Conservation (phyloP, 2,797 vertebrate genomes). For the Acipenser ruthenus region DNA sequence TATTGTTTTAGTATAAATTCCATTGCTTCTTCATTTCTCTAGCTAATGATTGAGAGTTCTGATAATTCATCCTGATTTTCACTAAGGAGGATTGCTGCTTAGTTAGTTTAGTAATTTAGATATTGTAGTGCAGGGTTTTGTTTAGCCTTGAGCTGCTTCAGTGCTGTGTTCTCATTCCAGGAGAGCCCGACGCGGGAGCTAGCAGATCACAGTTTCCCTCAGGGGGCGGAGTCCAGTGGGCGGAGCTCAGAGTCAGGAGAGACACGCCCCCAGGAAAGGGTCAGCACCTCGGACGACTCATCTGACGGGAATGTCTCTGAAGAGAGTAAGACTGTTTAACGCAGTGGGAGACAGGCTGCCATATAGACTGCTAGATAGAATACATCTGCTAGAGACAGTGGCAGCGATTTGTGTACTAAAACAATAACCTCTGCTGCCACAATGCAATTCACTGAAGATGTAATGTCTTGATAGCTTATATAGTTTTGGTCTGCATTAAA, state of each 20-base stretch:
- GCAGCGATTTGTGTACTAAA: slow-evolving; percentile 1
- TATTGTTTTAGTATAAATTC: too few species aligned
- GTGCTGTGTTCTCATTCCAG: slow-evolving; percentile 39
- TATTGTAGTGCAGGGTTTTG: too few species aligned
- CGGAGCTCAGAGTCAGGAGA: slow-evolving; percentile 34
- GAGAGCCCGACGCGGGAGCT: slow-evolving; percentile 87
- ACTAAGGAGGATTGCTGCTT: too few species aligned
- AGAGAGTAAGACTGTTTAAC: slow-evolving; percentile 60
- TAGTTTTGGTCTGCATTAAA: too few species aligned
- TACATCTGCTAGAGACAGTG: slow-evolving; percentile 1
- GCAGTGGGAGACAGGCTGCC: not conserved
- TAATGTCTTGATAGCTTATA: too few species aligned
- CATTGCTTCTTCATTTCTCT: too few species aligned
- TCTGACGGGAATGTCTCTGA: slow-evolving; percentile 62
- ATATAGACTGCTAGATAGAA: not conserved
- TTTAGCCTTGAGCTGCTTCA: too few species aligned
- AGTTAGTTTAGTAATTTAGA: too few species aligned
- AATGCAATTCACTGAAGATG: too few species aligned
- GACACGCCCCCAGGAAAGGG: slow-evolving; percentile 37
- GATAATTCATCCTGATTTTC: too few species aligned
- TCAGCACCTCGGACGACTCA: slow-evolving; percentile 47
- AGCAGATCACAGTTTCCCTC: slow-evolving; percentile 62
- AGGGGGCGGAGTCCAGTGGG: slow-evolving; percentile 41
- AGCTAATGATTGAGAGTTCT: too few species aligned
- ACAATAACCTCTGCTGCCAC: too few species aligned